Percentiles rank a stretch among this genome's conserved stretches.
These are phyloP conservation scores for Eubucco bourcierii DNA, from an alignment of 2,113 vertebrate genomes.

Conservation along the genomic window DNA sequence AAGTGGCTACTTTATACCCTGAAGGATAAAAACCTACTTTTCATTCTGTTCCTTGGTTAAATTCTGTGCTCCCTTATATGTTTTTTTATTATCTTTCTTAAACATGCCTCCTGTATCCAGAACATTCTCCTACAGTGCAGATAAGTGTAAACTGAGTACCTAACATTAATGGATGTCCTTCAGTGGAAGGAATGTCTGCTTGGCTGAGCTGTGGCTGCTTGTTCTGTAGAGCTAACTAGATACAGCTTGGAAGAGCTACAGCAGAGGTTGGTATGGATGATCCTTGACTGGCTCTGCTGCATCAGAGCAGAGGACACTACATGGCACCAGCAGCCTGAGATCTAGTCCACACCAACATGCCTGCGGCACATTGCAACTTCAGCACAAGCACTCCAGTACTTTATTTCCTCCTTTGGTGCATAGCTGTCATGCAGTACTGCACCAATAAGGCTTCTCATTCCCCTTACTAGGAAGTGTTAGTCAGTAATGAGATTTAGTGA, in stretches of 20 bases:
- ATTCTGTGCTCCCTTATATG: background rate
- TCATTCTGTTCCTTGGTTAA: background rate
- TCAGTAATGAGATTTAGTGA: background rate
- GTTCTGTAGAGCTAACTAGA: background rate
- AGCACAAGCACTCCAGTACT: fast-evolving
- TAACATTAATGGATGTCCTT: background rate
- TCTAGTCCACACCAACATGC: background rate
- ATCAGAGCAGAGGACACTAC: background rate
- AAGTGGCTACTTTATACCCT: background rate
- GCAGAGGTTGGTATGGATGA: fast-evolving
- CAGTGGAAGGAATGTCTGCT: background rate
- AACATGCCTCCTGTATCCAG: background rate
- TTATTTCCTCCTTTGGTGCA: background rate
- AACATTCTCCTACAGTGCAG: background rate
- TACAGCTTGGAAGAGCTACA: fast-evolving
- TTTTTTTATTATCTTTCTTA: background rate
- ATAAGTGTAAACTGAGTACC: fast-evolving
- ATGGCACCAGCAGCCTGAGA: background rate
- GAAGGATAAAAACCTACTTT: background rate
- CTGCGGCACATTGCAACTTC: background rate
- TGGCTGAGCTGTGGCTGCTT: background rate
- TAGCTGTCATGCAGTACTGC: background rate
- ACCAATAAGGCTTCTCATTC: background rate
- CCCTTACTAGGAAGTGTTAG: background rate
- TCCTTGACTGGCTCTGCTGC: background rate